These are phyloP conservation scores for Monopis laevigella DNA, from an alignment of 2,888 invertebrate species.

Conservation along the genomic window DNA sequence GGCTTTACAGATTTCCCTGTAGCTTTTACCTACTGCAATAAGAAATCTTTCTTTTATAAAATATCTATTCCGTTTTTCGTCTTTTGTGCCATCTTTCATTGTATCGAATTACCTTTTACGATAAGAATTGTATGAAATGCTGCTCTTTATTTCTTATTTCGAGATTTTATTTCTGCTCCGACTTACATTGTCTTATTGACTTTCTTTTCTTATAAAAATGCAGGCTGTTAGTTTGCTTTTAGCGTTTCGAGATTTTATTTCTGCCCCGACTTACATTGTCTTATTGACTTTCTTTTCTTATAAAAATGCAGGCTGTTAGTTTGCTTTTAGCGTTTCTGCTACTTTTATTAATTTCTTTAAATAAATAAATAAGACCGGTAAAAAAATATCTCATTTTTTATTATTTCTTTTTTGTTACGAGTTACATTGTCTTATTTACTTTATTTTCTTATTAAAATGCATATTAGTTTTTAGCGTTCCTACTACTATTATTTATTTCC, in stretches of 20 bases:
- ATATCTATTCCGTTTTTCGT: not conserved
- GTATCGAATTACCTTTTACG: constrained; percentile 3
- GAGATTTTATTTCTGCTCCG: not conserved
- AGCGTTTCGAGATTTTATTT: not conserved
- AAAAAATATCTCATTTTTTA: too few species aligned
- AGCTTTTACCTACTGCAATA: too few species aligned
- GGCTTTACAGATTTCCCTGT: too few species aligned
- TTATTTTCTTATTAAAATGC: too few species aligned
- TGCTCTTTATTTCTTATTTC: not conserved
- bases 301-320: too few species aligned
- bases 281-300: not conserved
- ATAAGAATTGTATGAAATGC: not conserved
- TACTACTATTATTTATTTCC: too few species aligned
- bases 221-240: too few species aligned
- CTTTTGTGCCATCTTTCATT: not conserved
- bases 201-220: too few species aligned
- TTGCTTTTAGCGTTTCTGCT: too few species aligned
- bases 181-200: not conserved
- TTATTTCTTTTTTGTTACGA: not conserved
- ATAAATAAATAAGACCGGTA: too few species aligned
- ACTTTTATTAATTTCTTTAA: too few species aligned
- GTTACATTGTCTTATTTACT: not conserved
- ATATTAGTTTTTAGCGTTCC: too few species aligned
- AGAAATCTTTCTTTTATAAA: not conserved
- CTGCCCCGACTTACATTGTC: not conserved